Evolutionary conservation across 2,888 invertebrate species (phyloP), one percentile per base, ranked within the genome.

Genomic region (Pseudococcus jackbeardsleyi): DNA sequence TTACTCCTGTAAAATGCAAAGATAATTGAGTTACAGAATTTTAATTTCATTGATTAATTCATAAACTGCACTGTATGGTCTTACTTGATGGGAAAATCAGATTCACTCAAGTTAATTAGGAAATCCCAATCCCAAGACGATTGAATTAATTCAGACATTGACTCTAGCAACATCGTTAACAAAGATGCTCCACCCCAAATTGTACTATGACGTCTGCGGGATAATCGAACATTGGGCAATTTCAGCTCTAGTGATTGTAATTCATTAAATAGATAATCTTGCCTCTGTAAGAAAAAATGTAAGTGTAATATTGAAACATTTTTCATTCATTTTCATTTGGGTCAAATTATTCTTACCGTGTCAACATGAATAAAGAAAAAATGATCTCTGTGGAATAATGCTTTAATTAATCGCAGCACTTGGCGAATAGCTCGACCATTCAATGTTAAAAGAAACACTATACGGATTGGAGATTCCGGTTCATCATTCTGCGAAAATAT

Each of bases 151-250:
- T 91, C 90, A 15, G 93, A 90, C 94, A 99, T 97, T 89, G 96
- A 95, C 88, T 94, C 93, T 39, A 99, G 93, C 89, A 99, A 94
- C 94, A 99, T 98, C 90, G 95, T 95, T 5, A 99, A 93, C 79
- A 99, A 93, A 86, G 98, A 98, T 17, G 99, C 97, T 26, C 99
- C 99, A 87, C 99, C 99, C 99, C 99, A 99, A 91, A 99, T 99
- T 4, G 99, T 98, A 0, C 98, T 95, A 91, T 94, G 96, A 89
- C 99, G 94, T 89, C 93, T 93, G 85, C 94, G 93, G 0, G 97
- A 95, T 90, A 99, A 92, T 90, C 95, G 94, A 86, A 99, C 95
- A 92, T 99, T 98, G 1, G 94, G 92, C 90, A 95, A 95, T 90
- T 93, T 93, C 88, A 92, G 92, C 91, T 97, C 96, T 89, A 98